A percentile compares a stretch with the other conserved stretches of the same genome.
Evolutionary conservation across 2,113 vertebrate species (phyloP).

Genomic region (Axis porcinus): DNA sequence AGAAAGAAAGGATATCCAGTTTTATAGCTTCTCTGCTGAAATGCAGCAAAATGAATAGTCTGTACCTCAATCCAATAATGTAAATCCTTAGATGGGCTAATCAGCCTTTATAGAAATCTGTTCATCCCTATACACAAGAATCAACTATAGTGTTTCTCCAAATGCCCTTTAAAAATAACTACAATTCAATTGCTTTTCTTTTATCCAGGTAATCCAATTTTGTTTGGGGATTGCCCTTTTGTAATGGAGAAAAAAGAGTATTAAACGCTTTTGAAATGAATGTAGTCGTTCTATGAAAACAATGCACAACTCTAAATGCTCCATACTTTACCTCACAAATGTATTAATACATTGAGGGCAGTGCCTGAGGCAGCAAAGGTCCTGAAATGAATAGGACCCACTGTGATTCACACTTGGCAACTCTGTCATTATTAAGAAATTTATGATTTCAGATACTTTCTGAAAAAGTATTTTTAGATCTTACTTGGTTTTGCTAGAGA

Average conservation of each 20-base stretch:
- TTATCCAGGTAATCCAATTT: conserved; percentile 22
- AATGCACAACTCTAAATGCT: neutral
- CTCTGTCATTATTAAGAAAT: neutral
- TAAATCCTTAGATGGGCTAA: neutral
- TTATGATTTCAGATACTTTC: neutral
- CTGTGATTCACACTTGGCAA: neutral
- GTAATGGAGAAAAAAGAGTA: conserved; percentile 3
- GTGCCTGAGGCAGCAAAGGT: neutral
- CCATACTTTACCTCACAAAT: neutral
- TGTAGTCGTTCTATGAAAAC: neutral
- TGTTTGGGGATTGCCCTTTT: conserved; percentile 36
- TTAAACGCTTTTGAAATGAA: conserved; percentile 42
- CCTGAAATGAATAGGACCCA: neutral
- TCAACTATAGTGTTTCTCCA: neutral
- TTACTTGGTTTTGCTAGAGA: neutral
- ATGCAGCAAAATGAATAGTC: neutral
- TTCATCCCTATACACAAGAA: neutral
- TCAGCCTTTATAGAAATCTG: neutral
- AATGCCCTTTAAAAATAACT: conserved; percentile 43
- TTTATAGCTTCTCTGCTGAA: neutral
- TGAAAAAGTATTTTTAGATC: neutral
- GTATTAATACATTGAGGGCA: neutral
- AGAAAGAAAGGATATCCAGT: neutral
- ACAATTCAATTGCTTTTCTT: conserved; percentile 33
- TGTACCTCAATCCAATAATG: neutral